Evolutionary conservation across 2,888 invertebrate species (phyloP), one percentile per base, ranked within the genome.

Genomic region (Yponomeuta malinellus): DNA sequence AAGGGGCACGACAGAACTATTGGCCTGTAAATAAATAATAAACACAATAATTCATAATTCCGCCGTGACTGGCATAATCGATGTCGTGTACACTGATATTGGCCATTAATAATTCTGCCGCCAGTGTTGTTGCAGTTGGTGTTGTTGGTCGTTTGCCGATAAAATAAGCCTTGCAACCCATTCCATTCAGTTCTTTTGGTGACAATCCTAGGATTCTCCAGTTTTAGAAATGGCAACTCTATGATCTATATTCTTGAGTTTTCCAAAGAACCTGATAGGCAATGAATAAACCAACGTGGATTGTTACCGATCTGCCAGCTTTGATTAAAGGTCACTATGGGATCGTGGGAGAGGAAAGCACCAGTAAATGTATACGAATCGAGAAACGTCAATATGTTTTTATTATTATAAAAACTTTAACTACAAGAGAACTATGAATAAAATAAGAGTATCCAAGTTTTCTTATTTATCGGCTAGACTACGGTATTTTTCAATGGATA

Each of bases 401-500:
- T 23, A 23, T 23, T 23, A 23, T 23, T 23, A 23, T 23, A 23
- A 23, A 23, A 23, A 23, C 23, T 23, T 23, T 23, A 33, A 33
- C 1, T 33, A 8, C 43, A 43, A 43, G 8, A 43, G 6, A 8
- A 43, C 43, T 43, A 8, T 5, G 8, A 6, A 43, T 43, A 59
- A 52, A 59, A 59, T 15, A 59, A 59, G 1, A 59, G 12, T 52
- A 23, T 29, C 31, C 29, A 10, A 65, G 33, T 29, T 65, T 43
- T 8, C 1, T 43, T 65, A 65, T 65, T 65, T 65, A 65, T 65
- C 31, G 65, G 31, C 31, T 65, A 6, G 65, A 65, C 12, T 12
- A 33, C 33, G 33, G 65, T 65, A 65, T 33, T 65, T 65, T 65
- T 65, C 65, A 65, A 65, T 65, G 31, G 33, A 6, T 65, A 33